Evolutionary conservation across 2,797 vertebrate genomes (phyloP).

Genomic region (Oophaga sylvatica): DNA sequence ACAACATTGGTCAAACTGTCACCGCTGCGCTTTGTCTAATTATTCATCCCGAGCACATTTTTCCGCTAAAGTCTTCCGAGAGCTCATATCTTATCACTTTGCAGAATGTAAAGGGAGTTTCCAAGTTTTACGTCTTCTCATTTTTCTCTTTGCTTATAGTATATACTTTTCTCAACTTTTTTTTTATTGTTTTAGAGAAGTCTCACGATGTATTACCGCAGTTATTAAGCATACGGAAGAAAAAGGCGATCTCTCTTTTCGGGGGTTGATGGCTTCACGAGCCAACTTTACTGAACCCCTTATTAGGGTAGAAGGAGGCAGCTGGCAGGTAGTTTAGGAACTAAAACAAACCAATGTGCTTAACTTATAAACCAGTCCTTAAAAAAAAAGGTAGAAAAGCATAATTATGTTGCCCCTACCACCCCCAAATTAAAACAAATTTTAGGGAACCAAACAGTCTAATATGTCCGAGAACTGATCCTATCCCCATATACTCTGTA

Average conservation of each 20-base stretch:
- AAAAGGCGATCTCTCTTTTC: background rate
- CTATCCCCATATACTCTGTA: too few relatives aligned
- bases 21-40: constrained; percentile 3
- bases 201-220: background rate
- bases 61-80: background rate
- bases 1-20: constrained; percentile 27
- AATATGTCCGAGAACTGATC: too few relatives aligned
- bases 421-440: too few relatives aligned
- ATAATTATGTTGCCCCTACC: too few relatives aligned
- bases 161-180: background rate
- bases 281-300: background rate
- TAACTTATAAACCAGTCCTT: background rate
- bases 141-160: background rate
- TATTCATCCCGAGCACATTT: background rate
- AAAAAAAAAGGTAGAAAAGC: too few relatives aligned
- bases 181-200: background rate
- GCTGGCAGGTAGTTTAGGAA: background rate
- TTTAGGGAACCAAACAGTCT: too few relatives aligned
- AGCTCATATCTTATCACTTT: constrained; percentile 16
- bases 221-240: background rate
- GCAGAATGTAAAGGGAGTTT: background rate
- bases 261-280: background rate
- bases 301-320: background rate
- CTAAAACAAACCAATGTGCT: background rate
- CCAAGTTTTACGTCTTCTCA: background rate